These are phyloP conservation scores for Protonibea diacanthus DNA, from an alignment of 2,797 vertebrate genomes.

Conservation along the genomic window DNA sequence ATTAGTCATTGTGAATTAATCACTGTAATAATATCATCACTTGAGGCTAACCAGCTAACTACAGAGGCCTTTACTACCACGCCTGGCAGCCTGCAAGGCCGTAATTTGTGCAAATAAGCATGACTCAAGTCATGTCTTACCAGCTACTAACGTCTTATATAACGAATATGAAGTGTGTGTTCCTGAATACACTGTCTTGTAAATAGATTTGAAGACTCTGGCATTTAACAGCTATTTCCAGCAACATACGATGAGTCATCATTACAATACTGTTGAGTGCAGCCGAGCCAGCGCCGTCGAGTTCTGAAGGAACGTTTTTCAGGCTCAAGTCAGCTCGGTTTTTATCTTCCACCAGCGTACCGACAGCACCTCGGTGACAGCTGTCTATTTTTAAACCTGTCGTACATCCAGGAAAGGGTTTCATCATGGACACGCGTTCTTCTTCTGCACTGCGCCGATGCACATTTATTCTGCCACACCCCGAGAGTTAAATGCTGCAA, in stretches of 20 bases:
- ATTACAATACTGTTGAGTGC: slow-evolving; percentile 26
- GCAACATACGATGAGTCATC: slow-evolving; percentile 59
- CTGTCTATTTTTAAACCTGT: slow-evolving; percentile 57
- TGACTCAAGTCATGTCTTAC: slow-evolving; percentile 19
- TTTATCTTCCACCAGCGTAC: slow-evolving; percentile 31
- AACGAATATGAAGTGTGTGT: slow-evolving; percentile 12
- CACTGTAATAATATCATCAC: too few species aligned
- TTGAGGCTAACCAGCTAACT: neutral
- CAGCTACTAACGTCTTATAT: slow-evolving; percentile 28
- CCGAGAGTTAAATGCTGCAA: neutral
- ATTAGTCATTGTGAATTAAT: neutral
- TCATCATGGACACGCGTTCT: slow-evolving; percentile 10
- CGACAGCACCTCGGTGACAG: slow-evolving; percentile 55
- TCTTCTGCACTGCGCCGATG: too few species aligned
- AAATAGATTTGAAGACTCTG: slow-evolving; percentile 27
- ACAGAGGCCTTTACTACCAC: neutral
- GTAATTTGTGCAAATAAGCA: slow-evolving; percentile 18
- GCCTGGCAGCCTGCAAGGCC: neutral
- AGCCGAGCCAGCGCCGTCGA: neutral
- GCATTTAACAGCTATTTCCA: slow-evolving; percentile 50
- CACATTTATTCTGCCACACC: neutral
- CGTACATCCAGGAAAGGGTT: slow-evolving; percentile 25
- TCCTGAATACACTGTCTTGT: slow-evolving; percentile 23
- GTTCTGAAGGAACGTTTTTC: slow-evolving; percentile 37
- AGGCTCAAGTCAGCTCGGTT: slow-evolving; percentile 21